A percentile compares a stretch with the other conserved stretches of the same genome.
Conservation (phyloP, 2,113 vertebrate species). For the Lipophrys pholis region DNA sequence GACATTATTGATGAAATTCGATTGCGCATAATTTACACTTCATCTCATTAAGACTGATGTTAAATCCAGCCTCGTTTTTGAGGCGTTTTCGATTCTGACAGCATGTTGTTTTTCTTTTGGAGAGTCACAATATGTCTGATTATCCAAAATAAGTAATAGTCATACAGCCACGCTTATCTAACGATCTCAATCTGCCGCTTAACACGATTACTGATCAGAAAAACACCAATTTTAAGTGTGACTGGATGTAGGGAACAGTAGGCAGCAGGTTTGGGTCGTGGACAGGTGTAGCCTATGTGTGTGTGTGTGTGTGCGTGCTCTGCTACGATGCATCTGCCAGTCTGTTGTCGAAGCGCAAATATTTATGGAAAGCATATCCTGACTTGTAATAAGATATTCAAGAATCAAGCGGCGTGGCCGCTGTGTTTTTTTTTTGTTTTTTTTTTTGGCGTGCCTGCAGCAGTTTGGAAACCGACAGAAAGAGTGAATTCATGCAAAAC, state of each 20-base stretch:
- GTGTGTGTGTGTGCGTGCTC: slow-evolving; percentile 45
- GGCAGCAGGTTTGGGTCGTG: slow-evolving; percentile 33
- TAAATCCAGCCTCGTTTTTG: slow-evolving; percentile 13
- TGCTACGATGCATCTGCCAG: slow-evolving; percentile 46
- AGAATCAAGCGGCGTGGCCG: slow-evolving; percentile 22
- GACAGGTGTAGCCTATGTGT: slow-evolving; percentile 48
- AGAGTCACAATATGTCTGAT: slow-evolving; percentile 2
- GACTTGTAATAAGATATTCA: slow-evolving; percentile 30
- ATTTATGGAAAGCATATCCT: slow-evolving; percentile 53
- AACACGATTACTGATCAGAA: no score
- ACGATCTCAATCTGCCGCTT: no score
- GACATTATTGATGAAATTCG: slow-evolving; percentile 26
- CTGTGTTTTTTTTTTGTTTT: not conserved
- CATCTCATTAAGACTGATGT: slow-evolving; percentile 2
- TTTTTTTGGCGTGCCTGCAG: slow-evolving; percentile 28
- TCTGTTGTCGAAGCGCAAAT: slow-evolving; percentile 70
- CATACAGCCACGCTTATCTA: no score
- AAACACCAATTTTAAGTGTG: no score
- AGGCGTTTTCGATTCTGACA: not conserved
- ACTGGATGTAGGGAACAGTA: not conserved
- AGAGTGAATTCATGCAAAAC: slow-evolving; percentile 19
- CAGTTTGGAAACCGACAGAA: slow-evolving; percentile 31
- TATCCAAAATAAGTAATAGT: not conserved
- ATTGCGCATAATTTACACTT: slow-evolving; percentile 21
- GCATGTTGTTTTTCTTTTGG: not conserved